These are phyloP conservation scores for Heptranchias perlo DNA, from an alignment of 2,113 vertebrate genomes.

Conservation along the genomic window DNA sequence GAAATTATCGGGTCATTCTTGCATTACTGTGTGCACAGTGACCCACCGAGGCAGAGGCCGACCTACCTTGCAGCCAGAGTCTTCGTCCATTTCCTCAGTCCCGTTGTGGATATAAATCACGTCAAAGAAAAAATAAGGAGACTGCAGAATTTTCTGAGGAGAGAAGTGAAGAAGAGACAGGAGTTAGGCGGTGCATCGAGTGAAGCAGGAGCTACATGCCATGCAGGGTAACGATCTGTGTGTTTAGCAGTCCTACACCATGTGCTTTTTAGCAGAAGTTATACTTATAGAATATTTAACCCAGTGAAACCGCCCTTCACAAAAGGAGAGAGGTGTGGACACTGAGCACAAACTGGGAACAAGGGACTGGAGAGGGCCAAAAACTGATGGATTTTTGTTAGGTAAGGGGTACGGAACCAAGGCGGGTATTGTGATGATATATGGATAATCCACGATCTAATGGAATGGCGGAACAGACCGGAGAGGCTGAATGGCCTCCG, in stretches of 20 bases:
- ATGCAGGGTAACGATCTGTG: not conserved
- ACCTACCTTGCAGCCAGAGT: constrained; percentile 81
- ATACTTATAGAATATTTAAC: not conserved
- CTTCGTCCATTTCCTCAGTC: constrained; percentile 71
- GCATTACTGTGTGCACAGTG: too few relatives aligned
- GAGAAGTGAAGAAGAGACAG: not conserved
- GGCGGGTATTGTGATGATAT: not conserved
- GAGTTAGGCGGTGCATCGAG: not conserved
- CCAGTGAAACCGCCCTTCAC: not conserved
- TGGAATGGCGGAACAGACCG: not conserved
- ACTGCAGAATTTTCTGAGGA: constrained; percentile 88
- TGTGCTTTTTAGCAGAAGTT: not conserved
- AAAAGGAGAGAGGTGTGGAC: not conserved
- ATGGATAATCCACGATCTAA: not conserved
- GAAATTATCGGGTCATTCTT: too few relatives aligned
- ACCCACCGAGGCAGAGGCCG: too few relatives aligned
- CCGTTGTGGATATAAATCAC: constrained; percentile 82
- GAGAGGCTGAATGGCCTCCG: not conserved
- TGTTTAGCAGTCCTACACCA: not conserved
- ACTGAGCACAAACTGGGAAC: not conserved
- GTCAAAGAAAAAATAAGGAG: constrained; percentile 87
- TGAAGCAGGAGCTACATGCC: too few relatives aligned
- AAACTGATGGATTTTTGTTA: not conserved
- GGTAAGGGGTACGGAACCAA: not conserved
- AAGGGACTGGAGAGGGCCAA: not conserved